Evolutionary conservation across 2,113 vertebrate genomes (phyloP).

Genomic region (Plectropomus leopardus): DNA sequence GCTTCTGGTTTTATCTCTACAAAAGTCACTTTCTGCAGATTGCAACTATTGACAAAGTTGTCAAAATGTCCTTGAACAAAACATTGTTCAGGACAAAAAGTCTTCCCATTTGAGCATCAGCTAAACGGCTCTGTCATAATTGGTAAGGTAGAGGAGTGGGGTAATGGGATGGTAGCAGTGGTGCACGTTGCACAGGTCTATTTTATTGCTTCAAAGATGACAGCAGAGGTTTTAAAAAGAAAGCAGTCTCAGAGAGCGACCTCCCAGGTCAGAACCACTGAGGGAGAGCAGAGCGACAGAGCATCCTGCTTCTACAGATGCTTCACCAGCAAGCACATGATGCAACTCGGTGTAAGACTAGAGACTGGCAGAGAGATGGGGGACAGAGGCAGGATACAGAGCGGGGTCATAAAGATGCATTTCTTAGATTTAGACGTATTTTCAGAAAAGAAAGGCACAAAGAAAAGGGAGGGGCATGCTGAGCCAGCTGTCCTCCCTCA

Average conservation of each 20-base stretch:
- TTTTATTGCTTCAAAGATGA: slow-evolving; percentile 33
- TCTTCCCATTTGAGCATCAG: neutral
- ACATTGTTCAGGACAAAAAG: neutral
- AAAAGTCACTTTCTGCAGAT: neutral
- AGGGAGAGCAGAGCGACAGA: slow-evolving; percentile 34
- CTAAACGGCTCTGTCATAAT: neutral
- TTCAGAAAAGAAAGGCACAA: neutral
- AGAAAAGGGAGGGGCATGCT: neutral
- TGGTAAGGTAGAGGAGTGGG: neutral
- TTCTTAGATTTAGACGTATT: neutral
- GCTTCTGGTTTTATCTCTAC: neutral
- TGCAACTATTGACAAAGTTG: neutral
- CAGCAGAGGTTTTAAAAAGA: slow-evolving; percentile 47
- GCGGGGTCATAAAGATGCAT: neutral
- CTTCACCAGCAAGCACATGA: slow-evolving; percentile 21
- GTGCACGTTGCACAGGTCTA: neutral
- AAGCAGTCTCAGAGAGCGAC: slow-evolving; percentile 7
- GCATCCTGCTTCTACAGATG: slow-evolving; percentile 16
- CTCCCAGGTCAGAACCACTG: slow-evolving; percentile 9
- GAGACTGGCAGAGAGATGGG: neutral
- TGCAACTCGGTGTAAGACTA: slow-evolving; percentile 31
- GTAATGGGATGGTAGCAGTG: neutral
- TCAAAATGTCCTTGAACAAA: slow-evolving; percentile 1
- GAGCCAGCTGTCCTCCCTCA: slow-evolving; percentile 37
- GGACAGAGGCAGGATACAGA: neutral